Percentiles rank a stretch among this genome's conserved stretches.
phyloP scores from a whole-genome alignment of 2,797 vertebrate species.

The Mycteria americana region DNA sequence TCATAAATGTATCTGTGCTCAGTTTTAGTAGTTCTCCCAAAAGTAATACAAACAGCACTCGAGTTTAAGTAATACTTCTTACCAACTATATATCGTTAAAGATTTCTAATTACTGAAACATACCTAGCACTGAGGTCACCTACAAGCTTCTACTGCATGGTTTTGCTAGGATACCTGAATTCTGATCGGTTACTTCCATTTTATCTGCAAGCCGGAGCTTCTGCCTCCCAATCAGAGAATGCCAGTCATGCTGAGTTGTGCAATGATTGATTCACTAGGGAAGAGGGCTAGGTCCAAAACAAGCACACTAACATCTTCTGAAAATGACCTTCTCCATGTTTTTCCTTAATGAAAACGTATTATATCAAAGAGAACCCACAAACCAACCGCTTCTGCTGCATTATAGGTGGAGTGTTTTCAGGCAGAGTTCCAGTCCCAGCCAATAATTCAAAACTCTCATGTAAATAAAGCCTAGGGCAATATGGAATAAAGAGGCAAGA shows the following conservation, averaged over 20 bases:
- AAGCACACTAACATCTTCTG: neutral
- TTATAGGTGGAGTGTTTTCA: neutral
- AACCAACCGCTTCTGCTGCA: neutral
- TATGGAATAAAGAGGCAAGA: neutral
- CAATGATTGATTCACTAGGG: constrained; percentile 19
- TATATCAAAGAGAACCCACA: constrained; percentile 47
- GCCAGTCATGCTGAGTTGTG: neutral
- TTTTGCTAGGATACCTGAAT: neutral
- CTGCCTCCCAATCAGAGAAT: neutral
- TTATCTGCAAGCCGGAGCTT: neutral
- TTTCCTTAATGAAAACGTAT: constrained; percentile 30
- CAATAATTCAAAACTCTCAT: neutral
- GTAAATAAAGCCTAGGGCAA: constrained; percentile 46
- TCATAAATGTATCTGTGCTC: neutral
- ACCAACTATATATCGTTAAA: neutral
- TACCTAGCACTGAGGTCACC: neutral
- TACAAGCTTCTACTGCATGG: neutral
- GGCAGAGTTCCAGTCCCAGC: constrained; percentile 24
- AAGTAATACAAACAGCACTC: neutral
- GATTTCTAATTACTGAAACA: neutral
- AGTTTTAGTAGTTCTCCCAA: neutral
- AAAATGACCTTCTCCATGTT: neutral
- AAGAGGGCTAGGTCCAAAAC: constrained; percentile 2
- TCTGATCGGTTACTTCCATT: neutral
- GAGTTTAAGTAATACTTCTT: neutral